These are phyloP conservation scores for Phengaris arion DNA, from an alignment of 2,888 invertebrate species.

Conservation along the genomic window DNA sequence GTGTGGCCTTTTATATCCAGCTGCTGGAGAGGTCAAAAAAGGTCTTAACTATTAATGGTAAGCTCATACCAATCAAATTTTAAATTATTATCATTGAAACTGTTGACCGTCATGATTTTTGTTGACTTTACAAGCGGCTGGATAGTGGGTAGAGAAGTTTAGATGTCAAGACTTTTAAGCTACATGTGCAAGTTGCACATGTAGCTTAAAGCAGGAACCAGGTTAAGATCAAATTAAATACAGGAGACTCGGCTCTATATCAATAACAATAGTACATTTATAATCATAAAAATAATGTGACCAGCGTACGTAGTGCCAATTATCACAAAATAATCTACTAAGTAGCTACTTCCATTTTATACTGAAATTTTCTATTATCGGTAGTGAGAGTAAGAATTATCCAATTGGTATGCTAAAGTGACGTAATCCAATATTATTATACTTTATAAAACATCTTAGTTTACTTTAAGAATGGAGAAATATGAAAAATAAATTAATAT, in stretches of 20 bases:
- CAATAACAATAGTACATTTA: constrained; percentile 52
- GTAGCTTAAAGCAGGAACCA: neutral
- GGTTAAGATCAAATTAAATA: neutral
- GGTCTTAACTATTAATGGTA: neutral
- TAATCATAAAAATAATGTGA: constrained; percentile 66
- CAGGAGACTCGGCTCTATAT: constrained; percentile 39
- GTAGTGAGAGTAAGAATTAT: constrained; percentile 37
- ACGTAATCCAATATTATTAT: neutral
- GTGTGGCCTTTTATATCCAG: neutral
- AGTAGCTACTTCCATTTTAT: constrained; percentile 56
- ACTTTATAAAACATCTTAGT: neutral
- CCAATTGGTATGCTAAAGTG: neutral
- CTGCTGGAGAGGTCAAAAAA: neutral
- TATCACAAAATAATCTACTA: constrained; percentile 54
- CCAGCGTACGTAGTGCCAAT: constrained; percentile 76
- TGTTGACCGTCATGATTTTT: no score
- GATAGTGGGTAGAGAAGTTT: neutral
- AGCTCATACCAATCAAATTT: neutral
- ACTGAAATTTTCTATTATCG: constrained; percentile 50
- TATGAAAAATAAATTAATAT: neutral
- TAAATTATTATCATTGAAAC: no score
- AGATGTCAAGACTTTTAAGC: neutral
- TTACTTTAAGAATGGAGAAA: neutral
- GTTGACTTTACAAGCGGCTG: no score
- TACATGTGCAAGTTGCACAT: no score